These are phyloP conservation scores for Phylloscopus trochiloides DNA, from an alignment of 2,113 vertebrate species.

Conservation along the genomic window DNA sequence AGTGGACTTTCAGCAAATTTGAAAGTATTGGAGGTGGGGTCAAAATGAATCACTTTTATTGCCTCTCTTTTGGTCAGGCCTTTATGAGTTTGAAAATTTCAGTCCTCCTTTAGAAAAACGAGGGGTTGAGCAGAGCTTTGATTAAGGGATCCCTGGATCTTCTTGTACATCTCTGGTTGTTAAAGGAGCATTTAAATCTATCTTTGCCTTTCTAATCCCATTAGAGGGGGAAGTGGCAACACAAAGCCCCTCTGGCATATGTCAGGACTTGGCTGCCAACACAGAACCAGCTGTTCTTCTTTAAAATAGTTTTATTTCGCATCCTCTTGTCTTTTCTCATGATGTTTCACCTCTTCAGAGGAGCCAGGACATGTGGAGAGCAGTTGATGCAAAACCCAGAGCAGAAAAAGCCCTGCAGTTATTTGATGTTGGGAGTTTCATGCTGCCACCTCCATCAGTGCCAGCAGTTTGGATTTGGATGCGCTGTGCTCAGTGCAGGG, in stretches of 20 bases:
- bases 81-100: not conserved
- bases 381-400: not conserved
- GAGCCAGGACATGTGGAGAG: not conserved
- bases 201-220: not conserved
- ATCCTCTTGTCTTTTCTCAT: not conserved
- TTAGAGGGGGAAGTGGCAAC: not conserved
- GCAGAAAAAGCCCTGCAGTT: not conserved
- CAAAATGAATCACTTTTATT: not conserved
- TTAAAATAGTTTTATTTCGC: not conserved
- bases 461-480: not conserved
- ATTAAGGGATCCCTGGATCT: not conserved
- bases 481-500: not conserved
- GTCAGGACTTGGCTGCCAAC: not conserved
- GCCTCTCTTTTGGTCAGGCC: not conserved
- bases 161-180: not conserved
- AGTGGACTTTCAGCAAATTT: not conserved
- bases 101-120: not conserved
- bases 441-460: not conserved
- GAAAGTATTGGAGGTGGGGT: not conserved
- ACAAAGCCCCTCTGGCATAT: not conserved
- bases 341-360: not conserved
- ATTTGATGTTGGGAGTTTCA: not conserved
- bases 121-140: not conserved
- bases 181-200: not conserved
- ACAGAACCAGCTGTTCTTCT: conserved; percentile 9